These are phyloP conservation scores for Vesta saturnalis DNA, from an alignment of 2,888 invertebrate species.

Conservation along the genomic window DNA sequence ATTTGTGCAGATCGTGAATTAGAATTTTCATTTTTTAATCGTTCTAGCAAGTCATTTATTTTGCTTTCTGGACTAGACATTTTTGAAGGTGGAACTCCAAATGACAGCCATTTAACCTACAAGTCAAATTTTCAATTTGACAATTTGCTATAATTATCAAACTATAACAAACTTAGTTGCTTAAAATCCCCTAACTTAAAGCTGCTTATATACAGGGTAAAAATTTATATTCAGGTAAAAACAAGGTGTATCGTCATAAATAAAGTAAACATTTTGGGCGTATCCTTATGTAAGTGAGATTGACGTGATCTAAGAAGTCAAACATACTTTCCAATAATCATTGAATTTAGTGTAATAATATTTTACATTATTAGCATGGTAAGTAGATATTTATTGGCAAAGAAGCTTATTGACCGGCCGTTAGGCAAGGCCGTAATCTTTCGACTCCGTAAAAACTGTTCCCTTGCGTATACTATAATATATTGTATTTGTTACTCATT, in stretches of 20 bases:
- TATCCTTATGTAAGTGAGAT: no score
- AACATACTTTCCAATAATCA: no score
- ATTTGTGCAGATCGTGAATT: slow-evolving; percentile 59
- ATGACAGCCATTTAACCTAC: slow-evolving; percentile 41
- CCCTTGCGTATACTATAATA: no score
- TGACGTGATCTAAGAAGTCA: no score
- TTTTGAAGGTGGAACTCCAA: slow-evolving; percentile 46
- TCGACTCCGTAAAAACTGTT: no score
- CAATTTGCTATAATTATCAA: background rate
- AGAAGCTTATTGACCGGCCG: no score
- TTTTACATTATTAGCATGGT: no score
- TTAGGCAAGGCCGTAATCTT: no score
- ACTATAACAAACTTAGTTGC: background rate
- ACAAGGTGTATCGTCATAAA: background rate
- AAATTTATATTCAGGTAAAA: background rate
- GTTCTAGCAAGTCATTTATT: slow-evolving; percentile 84
- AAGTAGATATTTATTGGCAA: no score
- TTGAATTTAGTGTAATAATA: no score
- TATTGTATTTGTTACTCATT: no score
- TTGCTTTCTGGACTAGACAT: slow-evolving; percentile 83
- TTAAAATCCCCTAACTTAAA: background rate
- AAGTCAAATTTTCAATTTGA: slow-evolving; percentile 24
- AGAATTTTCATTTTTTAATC: slow-evolving; percentile 72
- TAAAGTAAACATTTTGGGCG: no score
- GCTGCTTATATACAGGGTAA: background rate